phyloP scores from a whole-genome alignment of 1,140 invertebrate genomes.

The Drosophila insularis region DNA sequence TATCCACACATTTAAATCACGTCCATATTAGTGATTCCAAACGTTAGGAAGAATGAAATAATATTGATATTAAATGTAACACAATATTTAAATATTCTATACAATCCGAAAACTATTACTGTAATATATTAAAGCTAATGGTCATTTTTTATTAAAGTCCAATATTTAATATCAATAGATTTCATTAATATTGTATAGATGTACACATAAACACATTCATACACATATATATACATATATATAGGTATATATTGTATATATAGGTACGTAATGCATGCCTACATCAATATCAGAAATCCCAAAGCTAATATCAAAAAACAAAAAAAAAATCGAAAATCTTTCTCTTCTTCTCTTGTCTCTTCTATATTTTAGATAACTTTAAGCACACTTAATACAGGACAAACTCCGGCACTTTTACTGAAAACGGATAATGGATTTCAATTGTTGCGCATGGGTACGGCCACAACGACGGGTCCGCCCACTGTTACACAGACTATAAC shows the following conservation, averaged over 20 bases:
- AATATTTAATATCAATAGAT: neutral
- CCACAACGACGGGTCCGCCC: slow-evolving; percentile 85
- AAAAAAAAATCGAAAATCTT: slow-evolving; percentile 35
- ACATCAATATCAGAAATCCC: slow-evolving; percentile 20
- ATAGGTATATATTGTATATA: neutral
- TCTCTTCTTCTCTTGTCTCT: slow-evolving; percentile 41
- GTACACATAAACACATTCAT: slow-evolving; percentile 11
- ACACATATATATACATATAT: slow-evolving; percentile 16
- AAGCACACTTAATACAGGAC: slow-evolving; percentile 91
- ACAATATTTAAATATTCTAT: too few species aligned
- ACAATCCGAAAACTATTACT: too few species aligned
- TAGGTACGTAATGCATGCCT: slow-evolving; percentile 6
- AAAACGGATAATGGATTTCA: slow-evolving; percentile 98
- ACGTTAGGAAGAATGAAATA: neutral
- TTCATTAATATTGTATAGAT: neutral
- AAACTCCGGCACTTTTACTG: slow-evolving; percentile 91
- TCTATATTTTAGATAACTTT: slow-evolving; percentile 88
- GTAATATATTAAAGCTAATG: too few species aligned
- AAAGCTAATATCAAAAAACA: slow-evolving; percentile 31
- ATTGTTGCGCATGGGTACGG: slow-evolving; percentile 92
- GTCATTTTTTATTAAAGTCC: too few species aligned
- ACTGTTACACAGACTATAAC: slow-evolving; percentile 81
- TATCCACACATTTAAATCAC: slow-evolving; percentile 24
- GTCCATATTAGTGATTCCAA: slow-evolving; percentile 11
- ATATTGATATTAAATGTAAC: neutral